Conservation (phyloP, 2,888 invertebrate genomes). For the Habrosyne pyritoides region DNA sequence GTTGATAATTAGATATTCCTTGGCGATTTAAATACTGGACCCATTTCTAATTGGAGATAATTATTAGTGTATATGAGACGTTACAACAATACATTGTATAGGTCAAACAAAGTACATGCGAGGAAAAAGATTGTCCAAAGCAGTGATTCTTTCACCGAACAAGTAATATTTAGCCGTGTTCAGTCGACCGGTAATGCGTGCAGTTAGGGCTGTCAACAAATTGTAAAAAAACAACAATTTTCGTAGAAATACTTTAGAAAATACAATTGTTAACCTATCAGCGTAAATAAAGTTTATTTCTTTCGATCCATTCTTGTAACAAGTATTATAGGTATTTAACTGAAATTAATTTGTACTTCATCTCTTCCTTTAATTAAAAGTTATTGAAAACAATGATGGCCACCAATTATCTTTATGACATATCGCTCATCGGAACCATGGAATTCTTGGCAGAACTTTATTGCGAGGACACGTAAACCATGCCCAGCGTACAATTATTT, state of each 20-base stretch:
- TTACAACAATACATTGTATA: background rate
- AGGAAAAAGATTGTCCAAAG: slow-evolving; percentile 31
- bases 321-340: background rate
- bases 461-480: background rate
- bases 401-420: background rate
- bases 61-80: too few species aligned
- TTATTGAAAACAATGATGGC: background rate
- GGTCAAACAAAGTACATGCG: slow-evolving; percentile 7
- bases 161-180: slow-evolving; percentile 34
- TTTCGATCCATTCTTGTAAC: too few species aligned
- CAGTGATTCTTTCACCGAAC: slow-evolving; percentile 27
- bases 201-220: slow-evolving; percentile 47
- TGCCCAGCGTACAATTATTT: background rate
- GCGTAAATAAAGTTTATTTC: background rate
- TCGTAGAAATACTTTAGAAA: too few species aligned
- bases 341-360: background rate
- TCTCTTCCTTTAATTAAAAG: background rate
- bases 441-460: background rate
- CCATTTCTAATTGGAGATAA: too few species aligned
- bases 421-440: background rate
- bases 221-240: too few species aligned
- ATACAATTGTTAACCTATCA: too few species aligned
- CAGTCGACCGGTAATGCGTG: slow-evolving; percentile 37
- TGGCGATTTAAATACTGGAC: too few species aligned
- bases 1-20: too few species aligned